Conservation (phyloP, 2,797 vertebrate genomes). For the Protosalanx chinensis region DNA sequence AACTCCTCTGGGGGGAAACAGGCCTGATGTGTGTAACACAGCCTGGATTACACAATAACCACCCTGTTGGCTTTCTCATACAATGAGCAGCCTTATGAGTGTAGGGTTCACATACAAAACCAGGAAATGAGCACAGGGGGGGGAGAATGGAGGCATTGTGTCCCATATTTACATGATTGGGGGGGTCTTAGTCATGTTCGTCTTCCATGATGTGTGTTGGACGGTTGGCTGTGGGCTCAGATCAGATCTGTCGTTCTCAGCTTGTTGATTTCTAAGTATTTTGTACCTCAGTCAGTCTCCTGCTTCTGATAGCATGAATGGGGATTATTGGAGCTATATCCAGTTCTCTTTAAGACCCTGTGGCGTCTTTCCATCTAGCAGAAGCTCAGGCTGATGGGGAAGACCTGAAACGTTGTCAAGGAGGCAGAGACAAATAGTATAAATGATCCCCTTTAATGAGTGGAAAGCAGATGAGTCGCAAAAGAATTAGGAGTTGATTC, state of each 20-base stretch:
- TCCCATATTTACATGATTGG: not conserved
- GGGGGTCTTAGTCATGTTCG: not conserved
- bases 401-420: not conserved
- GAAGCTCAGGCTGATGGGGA: constrained; percentile 25
- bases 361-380: constrained; percentile 22
- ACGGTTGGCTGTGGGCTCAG: not conserved
- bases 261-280: not conserved
- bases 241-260: not conserved
- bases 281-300: not conserved
- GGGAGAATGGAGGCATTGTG: constrained; percentile 1
- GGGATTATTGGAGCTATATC: not conserved
- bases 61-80: not conserved
- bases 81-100: not conserved
- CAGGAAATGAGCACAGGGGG: constrained; percentile 37
- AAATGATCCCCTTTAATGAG: constrained; percentile 27
- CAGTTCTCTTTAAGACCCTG: constrained; percentile 31
- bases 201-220: not conserved
- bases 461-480: constrained; percentile 15
- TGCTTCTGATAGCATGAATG: not conserved
- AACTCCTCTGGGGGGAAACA: not conserved
- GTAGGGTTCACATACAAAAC: constrained; percentile 27
- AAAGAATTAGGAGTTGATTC: constrained; percentile 4
- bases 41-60: not conserved
- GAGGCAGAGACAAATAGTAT: constrained; percentile 21
- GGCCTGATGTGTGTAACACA: not conserved